These are phyloP conservation scores for Torymus aiolomorphi DNA, from an alignment of 2,888 invertebrate genomes.

Conservation along the genomic window DNA sequence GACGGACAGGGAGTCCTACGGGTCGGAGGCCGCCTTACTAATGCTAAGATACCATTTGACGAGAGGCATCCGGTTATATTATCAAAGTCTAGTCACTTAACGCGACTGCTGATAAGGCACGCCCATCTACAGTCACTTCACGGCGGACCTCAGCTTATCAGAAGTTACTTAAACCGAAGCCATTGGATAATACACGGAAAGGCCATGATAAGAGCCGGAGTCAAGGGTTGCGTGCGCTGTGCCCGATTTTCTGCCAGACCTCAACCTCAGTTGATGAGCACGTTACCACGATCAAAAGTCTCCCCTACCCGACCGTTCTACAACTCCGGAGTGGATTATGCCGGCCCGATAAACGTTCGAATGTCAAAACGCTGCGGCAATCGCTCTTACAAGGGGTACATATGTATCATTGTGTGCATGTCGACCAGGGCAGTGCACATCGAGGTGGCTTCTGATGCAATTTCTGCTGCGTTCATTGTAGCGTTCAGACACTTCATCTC, in stretches of 20 bases:
- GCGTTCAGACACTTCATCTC: not conserved
- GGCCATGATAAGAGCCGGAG: not conserved
- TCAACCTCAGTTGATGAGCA: not conserved
- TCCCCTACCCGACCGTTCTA: not conserved
- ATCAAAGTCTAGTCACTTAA: not conserved
- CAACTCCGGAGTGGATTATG: not conserved
- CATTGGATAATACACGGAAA: not conserved
- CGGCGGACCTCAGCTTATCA: not conserved
- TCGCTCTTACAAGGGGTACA: not conserved
- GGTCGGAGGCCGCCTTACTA: not conserved
- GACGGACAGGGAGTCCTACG: not conserved
- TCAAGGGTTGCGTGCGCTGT: not conserved
- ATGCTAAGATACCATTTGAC: not conserved
- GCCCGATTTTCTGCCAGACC: not conserved
- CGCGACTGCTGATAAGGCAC: not conserved
- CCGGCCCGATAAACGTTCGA: not conserved
- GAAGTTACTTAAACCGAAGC: not conserved
- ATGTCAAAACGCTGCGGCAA: not conserved
- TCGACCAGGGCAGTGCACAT: not conserved
- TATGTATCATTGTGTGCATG: not conserved
- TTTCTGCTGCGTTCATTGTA: not conserved
- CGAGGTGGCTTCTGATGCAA: not conserved
- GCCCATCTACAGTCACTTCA: not conserved
- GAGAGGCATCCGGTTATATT: not conserved
- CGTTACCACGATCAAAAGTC: not conserved